A percentile compares a stretch with the other conserved stretches of the same genome.
These are phyloP conservation scores for Pelobates fuscus DNA, from an alignment of 2,113 vertebrate genomes.

Conservation along the genomic window DNA sequence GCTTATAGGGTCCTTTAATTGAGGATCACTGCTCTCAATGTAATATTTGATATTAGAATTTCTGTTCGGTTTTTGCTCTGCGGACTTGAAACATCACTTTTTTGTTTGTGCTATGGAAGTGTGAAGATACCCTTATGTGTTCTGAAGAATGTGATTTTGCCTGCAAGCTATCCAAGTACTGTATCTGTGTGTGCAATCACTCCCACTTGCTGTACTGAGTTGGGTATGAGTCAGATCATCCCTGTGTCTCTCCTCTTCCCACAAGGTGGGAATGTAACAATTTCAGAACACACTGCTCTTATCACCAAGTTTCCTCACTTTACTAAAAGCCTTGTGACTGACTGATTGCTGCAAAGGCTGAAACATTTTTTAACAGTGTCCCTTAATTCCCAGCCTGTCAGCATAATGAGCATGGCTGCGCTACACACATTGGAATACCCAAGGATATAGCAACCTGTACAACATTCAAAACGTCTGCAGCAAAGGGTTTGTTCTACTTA, in stretches of 20 bases:
- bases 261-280: conserved; percentile 20
- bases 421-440: background rate
- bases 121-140: conserved; percentile 14
- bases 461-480: background rate
- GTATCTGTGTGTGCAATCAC: background rate
- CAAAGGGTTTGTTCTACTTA: background rate
- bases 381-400: background rate
- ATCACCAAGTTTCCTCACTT: background rate
- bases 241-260: background rate
- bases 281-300: conserved; percentile 1
- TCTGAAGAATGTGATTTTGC: conserved; percentile 18
- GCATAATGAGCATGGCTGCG: background rate
- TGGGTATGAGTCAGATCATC: conserved; percentile 27
- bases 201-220: conserved; percentile 12
- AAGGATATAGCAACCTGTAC: background rate
- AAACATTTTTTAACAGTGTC: background rate
- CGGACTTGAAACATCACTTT: background rate
- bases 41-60: background rate
- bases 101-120: background rate
- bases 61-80: background rate
- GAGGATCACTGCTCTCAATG: background rate
- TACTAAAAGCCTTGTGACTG: background rate
- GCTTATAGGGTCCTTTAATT: too few species aligned
- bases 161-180: conserved; percentile 1
- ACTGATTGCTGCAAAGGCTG: background rate